phyloP scores from a whole-genome alignment of 2,113 vertebrate genomes.

The Charadrius vociferus region DNA sequence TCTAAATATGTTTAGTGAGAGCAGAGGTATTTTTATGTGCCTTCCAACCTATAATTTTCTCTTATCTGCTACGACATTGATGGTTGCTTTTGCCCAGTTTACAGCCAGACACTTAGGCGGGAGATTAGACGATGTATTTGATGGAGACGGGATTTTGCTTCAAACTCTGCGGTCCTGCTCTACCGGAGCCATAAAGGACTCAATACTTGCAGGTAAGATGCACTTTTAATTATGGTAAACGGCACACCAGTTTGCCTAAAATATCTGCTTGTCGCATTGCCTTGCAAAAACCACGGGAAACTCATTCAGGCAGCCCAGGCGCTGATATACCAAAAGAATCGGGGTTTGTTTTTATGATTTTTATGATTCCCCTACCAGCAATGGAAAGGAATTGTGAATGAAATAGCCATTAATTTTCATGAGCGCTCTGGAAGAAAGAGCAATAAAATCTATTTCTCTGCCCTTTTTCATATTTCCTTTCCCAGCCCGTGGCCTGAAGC shows the following conservation, averaged over 20 bases:
- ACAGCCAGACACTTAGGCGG: not conserved
- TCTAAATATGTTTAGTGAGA: not conserved
- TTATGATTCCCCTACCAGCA: not conserved
- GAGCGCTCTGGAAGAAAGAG: not conserved
- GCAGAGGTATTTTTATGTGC: not conserved
- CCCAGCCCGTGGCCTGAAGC: not conserved
- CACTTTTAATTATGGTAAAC: not conserved
- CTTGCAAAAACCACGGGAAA: not conserved
- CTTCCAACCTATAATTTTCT: not conserved
- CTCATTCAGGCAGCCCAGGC: not conserved
- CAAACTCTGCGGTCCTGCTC: not conserved
- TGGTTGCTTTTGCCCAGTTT: not conserved
- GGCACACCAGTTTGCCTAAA: not conserved
- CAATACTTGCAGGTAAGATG: not conserved
- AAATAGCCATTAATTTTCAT: slow-evolving; percentile 20
- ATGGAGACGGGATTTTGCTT: not conserved
- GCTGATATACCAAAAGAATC: not conserved
- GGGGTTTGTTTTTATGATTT: not conserved
- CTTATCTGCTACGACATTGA: not conserved
- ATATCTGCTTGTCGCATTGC: not conserved
- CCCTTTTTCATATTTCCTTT: not conserved
- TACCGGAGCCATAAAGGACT: not conserved
- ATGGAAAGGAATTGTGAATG: not conserved
- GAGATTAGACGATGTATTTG: not conserved
- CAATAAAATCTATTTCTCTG: not conserved